Conservation (phyloP, 2,888 invertebrate species). For the Elysia crispata region DNA sequence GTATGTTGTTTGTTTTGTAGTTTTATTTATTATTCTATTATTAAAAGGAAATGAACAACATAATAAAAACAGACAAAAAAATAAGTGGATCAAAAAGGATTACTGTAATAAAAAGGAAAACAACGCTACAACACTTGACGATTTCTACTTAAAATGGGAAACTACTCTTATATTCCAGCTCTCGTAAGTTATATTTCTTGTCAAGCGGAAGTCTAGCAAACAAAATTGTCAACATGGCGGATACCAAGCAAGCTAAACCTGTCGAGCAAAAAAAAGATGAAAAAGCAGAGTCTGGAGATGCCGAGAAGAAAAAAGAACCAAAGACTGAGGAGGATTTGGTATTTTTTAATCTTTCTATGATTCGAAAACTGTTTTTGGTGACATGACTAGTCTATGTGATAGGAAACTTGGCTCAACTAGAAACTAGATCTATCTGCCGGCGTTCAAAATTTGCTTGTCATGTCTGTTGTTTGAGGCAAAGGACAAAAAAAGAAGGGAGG, state of each 20-base stretch:
- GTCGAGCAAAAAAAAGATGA: conserved; percentile 61
- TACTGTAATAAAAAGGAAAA: too few species aligned
- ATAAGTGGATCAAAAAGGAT: too few species aligned
- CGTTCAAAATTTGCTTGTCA: conserved; percentile 40
- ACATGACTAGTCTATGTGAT: neutral
- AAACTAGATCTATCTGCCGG: too few species aligned
- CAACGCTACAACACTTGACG: too few species aligned
- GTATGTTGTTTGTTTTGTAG: too few species aligned
- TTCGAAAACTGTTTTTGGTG: neutral
- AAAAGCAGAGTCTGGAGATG: conserved; percentile 72
- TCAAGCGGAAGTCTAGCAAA: neutral
- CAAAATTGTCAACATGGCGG: conserved; percentile 70
- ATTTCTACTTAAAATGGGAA: too few species aligned
- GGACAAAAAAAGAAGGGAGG: neutral
- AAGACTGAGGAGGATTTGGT: conserved; percentile 79
- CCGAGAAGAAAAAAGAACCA: conserved; percentile 79
- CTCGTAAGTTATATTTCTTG: neutral
- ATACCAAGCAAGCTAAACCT: too few species aligned
- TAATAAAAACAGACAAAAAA: too few species aligned
- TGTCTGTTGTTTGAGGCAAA: neutral
- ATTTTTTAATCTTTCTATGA: neutral
- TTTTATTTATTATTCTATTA: too few species aligned
- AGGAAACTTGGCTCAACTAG: too few species aligned
- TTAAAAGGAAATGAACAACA: too few species aligned
- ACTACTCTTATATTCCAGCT: neutral